phyloP scores from a whole-genome alignment of 1,140 invertebrate genomes.

The Drosophila nikananu region DNA sequence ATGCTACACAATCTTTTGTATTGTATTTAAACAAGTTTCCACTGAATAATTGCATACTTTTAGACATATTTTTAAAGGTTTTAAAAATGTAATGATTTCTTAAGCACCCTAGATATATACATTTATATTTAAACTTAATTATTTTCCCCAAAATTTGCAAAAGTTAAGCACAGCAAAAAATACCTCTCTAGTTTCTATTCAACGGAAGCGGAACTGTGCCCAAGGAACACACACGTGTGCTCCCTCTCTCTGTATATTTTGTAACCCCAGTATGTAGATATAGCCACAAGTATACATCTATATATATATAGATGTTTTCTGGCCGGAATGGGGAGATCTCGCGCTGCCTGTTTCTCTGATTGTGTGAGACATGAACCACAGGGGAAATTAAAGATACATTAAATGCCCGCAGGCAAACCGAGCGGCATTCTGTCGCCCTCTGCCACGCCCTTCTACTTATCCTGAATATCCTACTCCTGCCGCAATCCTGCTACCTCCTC shows the following conservation, averaged over 20 bases:
- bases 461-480: slow-evolving; percentile 2
- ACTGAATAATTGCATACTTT: neutral
- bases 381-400: slow-evolving; percentile 84
- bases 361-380: slow-evolving; percentile 77
- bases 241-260: neutral
- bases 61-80: neutral
- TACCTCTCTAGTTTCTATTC: slow-evolving; percentile 3
- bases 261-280: slow-evolving; percentile 16
- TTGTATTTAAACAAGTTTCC: no score
- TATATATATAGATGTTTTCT: slow-evolving; percentile 32
- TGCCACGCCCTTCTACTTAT: slow-evolving; percentile 20
- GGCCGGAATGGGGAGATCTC: slow-evolving; percentile 13
- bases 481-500: neutral
- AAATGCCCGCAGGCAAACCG: slow-evolving; percentile 68
- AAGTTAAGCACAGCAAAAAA: no score
- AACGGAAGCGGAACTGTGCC: slow-evolving; percentile 5
- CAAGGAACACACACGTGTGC: slow-evolving; percentile 18
- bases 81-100: neutral
- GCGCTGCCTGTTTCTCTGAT: slow-evolving; percentile 60
- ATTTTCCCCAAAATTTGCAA: no score
- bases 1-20: no score
- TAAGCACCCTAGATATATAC: neutral
- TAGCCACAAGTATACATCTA: slow-evolving; percentile 8
- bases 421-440: slow-evolving; percentile 24
- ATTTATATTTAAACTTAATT: neutral